These are phyloP conservation scores for Lasaia peninsularis DNA, from an alignment of 1,140 invertebrate genomes.

Conservation along the genomic window DNA sequence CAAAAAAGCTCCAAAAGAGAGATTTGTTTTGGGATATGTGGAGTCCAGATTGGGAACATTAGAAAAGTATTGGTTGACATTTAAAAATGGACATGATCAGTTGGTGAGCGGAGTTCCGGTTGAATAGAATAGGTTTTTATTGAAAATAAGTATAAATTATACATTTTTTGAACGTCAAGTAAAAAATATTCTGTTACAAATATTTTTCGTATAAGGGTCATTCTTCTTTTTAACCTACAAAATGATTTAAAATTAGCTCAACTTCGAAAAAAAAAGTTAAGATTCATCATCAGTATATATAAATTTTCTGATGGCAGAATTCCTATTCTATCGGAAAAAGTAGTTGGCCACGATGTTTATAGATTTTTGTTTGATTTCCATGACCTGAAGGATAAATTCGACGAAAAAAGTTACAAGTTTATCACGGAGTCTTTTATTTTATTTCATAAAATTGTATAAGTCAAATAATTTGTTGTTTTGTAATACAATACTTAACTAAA, in stretches of 20 bases:
- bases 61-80: conserved; percentile 6
- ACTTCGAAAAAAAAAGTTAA: background rate
- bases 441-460: conserved; percentile 6
- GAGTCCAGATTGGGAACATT: conserved; percentile 13
- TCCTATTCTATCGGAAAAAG: no score
- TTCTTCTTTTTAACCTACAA: no score
- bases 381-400: background rate
- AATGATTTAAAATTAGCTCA: background rate
- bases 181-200: no score
- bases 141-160: no score
- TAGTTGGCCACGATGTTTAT: no score
- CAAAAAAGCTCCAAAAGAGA: conserved; percentile 16
- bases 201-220: no score
- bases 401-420: background rate
- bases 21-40: conserved; percentile 14
- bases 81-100: background rate
- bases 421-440: conserved; percentile 10
- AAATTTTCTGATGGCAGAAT: no score
- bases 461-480: conserved; percentile 11
- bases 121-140: no score
- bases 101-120: background rate
- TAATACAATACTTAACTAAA: conserved; percentile 9
- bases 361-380: background rate
- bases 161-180: no score
- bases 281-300: background rate